These are phyloP conservation scores for Porites rus DNA, from an alignment of 92 coral and sea anemone species.

Conservation along the genomic window DNA sequence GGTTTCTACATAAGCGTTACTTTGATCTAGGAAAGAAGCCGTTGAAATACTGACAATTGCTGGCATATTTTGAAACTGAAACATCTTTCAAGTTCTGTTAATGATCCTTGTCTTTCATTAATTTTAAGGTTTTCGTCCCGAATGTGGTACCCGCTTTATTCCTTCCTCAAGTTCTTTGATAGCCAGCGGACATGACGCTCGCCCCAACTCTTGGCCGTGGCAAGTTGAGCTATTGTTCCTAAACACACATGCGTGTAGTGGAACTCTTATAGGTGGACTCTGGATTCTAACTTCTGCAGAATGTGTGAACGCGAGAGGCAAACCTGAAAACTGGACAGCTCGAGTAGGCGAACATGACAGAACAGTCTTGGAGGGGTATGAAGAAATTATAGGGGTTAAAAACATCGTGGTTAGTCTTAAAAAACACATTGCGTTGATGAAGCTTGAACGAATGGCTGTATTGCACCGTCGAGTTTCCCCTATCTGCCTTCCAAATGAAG, in stretches of 20 bases:
- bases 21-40: no score
- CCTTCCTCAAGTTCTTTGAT: constrained; percentile 49
- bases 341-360: constrained; percentile 79
- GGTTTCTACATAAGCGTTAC: no score
- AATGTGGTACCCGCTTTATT: constrained; percentile 67
- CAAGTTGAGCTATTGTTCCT: constrained; percentile 82
- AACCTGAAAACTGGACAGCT: constrained; percentile 59
- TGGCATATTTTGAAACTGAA: neutral
- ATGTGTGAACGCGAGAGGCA: constrained; percentile 69
- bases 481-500: constrained; percentile 75
- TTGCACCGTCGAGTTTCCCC: constrained; percentile 68
- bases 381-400: constrained; percentile 60
- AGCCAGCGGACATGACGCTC: constrained; percentile 88
- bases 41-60: no score
- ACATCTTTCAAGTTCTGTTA: neutral
- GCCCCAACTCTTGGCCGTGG: constrained; percentile 99
- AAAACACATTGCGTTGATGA: constrained; percentile 66
- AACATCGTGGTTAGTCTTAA: constrained; percentile 61
- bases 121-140: constrained; percentile 44
- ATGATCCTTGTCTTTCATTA: neutral
- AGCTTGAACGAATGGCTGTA: constrained; percentile 66
- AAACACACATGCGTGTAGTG: constrained; percentile 83
- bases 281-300: constrained; percentile 92
- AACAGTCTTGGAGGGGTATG: constrained; percentile 61
- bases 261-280: constrained; percentile 73